These are phyloP conservation scores for Cyprinella venusta DNA, from an alignment of 2,797 vertebrate genomes.

Conservation along the genomic window DNA sequence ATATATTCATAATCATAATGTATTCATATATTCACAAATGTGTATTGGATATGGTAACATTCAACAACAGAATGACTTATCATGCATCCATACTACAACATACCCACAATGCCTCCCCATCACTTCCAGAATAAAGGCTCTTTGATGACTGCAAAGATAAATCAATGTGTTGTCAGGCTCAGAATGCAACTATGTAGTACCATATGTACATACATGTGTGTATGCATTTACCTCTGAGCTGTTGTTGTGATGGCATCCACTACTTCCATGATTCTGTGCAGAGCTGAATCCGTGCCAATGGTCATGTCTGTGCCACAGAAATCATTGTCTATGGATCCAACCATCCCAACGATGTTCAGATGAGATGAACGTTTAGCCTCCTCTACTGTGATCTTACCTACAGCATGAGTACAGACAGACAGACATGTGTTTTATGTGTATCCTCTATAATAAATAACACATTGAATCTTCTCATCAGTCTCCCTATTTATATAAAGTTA, in stretches of 20 bases:
- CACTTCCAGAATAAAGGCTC: constrained; percentile 95
- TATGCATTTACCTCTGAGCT: constrained; percentile 85
- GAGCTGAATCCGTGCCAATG: constrained; percentile 91
- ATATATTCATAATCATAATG: no score
- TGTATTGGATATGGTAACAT: background rate
- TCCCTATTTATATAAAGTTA: background rate
- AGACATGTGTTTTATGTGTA: background rate
- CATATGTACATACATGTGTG: background rate
- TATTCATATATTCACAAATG: no score
- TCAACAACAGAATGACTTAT: background rate
- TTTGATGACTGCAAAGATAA: constrained; percentile 85
- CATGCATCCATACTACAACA: constrained; percentile 52
- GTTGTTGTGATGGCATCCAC: constrained; percentile 95
- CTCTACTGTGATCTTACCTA: constrained; percentile 83
- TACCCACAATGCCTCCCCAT: constrained; percentile 98
- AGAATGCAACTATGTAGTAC: constrained; percentile 1
- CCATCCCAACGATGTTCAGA: constrained; percentile 91
- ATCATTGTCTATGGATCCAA: constrained; percentile 94
- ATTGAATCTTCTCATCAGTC: background rate
- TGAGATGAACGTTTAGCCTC: constrained; percentile 82
- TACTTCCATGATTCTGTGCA: constrained; percentile 95
- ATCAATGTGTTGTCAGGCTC: constrained; percentile 2
- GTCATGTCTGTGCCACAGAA: constrained; percentile 96
- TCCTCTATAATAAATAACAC: background rate
- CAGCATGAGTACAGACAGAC: constrained; percentile 1